Evolutionary conservation across 2,113 vertebrate species (phyloP).

Genomic region (Tenebrosternarchus preto): DNA sequence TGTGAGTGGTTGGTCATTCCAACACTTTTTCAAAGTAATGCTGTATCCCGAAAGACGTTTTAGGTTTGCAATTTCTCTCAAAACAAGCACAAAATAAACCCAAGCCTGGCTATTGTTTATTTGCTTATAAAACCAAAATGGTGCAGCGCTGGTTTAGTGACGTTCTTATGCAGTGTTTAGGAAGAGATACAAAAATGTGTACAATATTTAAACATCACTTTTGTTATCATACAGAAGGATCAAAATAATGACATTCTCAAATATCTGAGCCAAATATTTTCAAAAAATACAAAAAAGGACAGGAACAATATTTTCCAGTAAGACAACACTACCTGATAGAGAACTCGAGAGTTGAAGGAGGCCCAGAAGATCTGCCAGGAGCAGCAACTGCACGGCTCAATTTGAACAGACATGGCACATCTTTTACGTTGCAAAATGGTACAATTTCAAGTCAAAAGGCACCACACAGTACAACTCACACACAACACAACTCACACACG

Average conservation of each 20-base stretch:
- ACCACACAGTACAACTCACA: constrained; percentile 82
- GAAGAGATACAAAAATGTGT: constrained; percentile 75
- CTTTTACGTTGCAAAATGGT: constrained; percentile 61
- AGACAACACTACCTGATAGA: constrained; percentile 73
- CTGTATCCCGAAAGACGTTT: background rate
- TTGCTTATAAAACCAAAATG: constrained; percentile 78
- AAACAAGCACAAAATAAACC: background rate
- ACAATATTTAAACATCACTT: constrained; percentile 74
- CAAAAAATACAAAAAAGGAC: constrained; percentile 59
- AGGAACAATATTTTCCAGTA: constrained; percentile 56
- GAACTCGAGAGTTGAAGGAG: constrained; percentile 46
- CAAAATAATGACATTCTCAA: constrained; percentile 69
- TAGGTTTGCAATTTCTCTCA: background rate
- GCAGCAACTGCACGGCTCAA: constrained; percentile 58
- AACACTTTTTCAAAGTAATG: background rate
- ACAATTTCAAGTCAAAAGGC: constrained; percentile 79
- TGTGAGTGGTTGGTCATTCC: background rate
- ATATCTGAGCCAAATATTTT: constrained; percentile 62
- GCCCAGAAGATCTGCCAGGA: constrained; percentile 61
- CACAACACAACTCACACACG: constrained; percentile 59
- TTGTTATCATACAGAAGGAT: constrained; percentile 69
- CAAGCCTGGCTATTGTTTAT: constrained; percentile 64
- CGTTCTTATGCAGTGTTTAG: constrained; percentile 70
- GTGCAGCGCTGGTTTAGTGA: constrained; percentile 72
- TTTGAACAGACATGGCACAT: constrained; percentile 55